Base-by-base conservation (phyloP, 2,888 invertebrate species). In the Malacosoma neustria region DNA sequence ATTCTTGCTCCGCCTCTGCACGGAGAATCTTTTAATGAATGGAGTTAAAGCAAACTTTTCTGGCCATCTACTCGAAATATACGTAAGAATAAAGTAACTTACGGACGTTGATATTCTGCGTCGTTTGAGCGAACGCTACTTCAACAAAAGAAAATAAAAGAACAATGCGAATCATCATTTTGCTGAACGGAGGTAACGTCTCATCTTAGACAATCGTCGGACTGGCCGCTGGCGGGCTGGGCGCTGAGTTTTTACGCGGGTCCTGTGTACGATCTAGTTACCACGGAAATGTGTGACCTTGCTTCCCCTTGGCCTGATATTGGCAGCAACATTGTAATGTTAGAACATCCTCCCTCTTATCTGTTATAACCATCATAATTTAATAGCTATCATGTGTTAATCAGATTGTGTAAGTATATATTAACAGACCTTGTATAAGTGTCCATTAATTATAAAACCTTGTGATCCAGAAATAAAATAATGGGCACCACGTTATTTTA, bases 31-130 rank as follows among this genome's bases (percentile, higher is more conserved):
- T n/a, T n/a, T n/a, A n/a, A n/a, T n/a, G n/a, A n/a, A n/a, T n/a
- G n/a, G n/a, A n/a, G n/a, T n/a, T n/a, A n/a, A n/a, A n/a, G n/a
- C n/a, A n/a, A n/a, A n/a, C n/a, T n/a, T n/a, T n/a, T n/a, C n/a
- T n/a, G n/a, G n/a, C n/a, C n/a, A n/a, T n/a, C n/a, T n/a, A n/a
- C n/a, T n/a, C n/a, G n/a, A n/a, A n/a, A n/a, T n/a, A n/a, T n/a
- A n/a, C n/a, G n/a, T n/a, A n/a, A n/a, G n/a, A n/a, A n/a, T n/a
- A n/a, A n/a, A n/a, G n/a, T n/a, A 65, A 91, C 92, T 90, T 88
- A 92, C 92, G 86, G 57, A 92, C 89, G 63, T 91, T 91, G 42
- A 92, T 90, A 64, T 91, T 92, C 69, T 92, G 92, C 39, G 90
- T 91, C 0, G 91, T 91, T 73, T 92, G 92, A 14, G 76, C 69